Evolutionary conservation across 1,140 invertebrate genomes (phyloP), one percentile per base, ranked within the genome.

Genomic region (Augochlora pura): DNA sequence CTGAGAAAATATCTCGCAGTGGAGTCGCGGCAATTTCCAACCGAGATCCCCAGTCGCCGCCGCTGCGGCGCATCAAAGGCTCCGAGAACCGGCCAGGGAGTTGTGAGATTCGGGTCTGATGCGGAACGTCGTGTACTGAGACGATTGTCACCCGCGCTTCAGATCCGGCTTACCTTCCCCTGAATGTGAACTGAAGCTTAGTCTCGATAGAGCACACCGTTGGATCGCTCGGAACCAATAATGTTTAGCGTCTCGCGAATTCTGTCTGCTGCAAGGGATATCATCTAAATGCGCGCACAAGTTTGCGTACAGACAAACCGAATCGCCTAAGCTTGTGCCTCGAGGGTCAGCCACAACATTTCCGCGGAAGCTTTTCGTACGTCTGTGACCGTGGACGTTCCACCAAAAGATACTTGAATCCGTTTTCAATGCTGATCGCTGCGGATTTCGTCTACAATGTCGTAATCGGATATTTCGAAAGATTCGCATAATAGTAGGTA

Each of bases 161-260:
- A 52, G 59, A 57, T 80, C 68, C 70, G 80, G 74, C 77, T 88
- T 86, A 80, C 76, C 72, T 84, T 86, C 68, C 72, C 67, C 49
- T 82, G 83, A 88, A 89, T 87, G 79, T 77, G 84, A 89, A 89
- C 88, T 79, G 77, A 86, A 88, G 82, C 83, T 86, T 85, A 87
- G 83, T 83, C 83, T 85, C 67, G n/a, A 46, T 62, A 71, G 80
- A 81, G 74, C 74, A 62, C 23, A 38, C n/a, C 18, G 10, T 27
- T 21, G 62, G 25, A 21, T 63, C 49, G 73, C 12, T n/a, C 63
- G 12, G 39, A 69, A 62, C 54, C 21, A 49, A 78, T 65, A 75
- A 72, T 62, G 38, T 77, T 64, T 39, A 42, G 23, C 12, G 32
- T 64, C 49, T 70, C 16, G 69, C 8, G 75, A 62, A 54, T 32